A percentile compares a stretch with the other conserved stretches of the same genome.
Evolutionary conservation across 2,113 vertebrate species (phyloP).

Genomic region (Perccottus glenii): DNA sequence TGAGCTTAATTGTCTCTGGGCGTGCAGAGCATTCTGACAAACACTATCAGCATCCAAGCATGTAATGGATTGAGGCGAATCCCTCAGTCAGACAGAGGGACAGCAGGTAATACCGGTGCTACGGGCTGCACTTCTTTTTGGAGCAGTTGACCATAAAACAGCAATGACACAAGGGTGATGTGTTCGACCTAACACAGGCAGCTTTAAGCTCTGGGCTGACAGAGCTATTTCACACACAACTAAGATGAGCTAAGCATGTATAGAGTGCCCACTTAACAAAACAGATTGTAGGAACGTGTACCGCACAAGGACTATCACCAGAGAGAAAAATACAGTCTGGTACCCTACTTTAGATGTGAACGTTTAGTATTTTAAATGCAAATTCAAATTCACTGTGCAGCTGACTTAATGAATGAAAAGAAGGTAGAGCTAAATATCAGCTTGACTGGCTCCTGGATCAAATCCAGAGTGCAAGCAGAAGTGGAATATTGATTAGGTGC

Average conservation of each 20-base stretch:
- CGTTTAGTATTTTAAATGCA: constrained; percentile 6
- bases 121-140: constrained; percentile 35
- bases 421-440: constrained; percentile 42
- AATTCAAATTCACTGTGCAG: constrained; percentile 21
- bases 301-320: constrained; percentile 1
- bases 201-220: constrained; percentile 42
- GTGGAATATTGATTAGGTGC: constrained; percentile 60
- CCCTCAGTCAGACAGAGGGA: constrained; percentile 45
- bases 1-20: constrained; percentile 67
- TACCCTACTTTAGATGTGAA: constrained; percentile 19
- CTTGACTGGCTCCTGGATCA: constrained; percentile 33
- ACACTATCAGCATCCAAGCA: constrained; percentile 70
- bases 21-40: constrained; percentile 65
- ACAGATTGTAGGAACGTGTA: constrained; percentile 15
- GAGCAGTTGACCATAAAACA: constrained; percentile 37
- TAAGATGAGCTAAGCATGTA: constrained; percentile 42
- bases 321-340: neutral
- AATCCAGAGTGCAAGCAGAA: constrained; percentile 40
- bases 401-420: constrained; percentile 40
- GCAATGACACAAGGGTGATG: constrained; percentile 24
- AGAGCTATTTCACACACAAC: constrained; percentile 35
- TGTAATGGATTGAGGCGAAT: constrained; percentile 64
- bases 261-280: neutral
- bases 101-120: constrained; percentile 51
- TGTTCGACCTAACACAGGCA: constrained; percentile 6